These are phyloP conservation scores for Drosophila nasuta DNA, from an alignment of 1,140 invertebrate species.

Conservation along the genomic window DNA sequence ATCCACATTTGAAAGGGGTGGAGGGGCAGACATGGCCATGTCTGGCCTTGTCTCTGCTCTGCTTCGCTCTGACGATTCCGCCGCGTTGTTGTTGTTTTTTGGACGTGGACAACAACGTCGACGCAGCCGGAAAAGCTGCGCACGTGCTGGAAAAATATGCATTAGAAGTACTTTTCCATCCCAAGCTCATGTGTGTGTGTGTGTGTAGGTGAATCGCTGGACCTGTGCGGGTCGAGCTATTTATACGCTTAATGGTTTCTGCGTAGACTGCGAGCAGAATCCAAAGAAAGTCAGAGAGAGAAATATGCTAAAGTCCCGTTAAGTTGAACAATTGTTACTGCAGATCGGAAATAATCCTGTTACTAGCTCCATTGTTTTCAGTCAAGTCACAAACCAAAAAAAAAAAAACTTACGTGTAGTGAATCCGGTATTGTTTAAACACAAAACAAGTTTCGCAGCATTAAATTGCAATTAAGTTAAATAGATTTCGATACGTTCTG, in stretches of 20 bases:
- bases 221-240: slow-evolving; percentile 42
- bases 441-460: slow-evolving; percentile 13
- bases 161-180: slow-evolving; percentile 47
- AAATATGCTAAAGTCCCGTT: slow-evolving; percentile 32
- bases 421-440: slow-evolving; percentile 12
- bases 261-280: slow-evolving; percentile 34
- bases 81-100: slow-evolving; percentile 25
- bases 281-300: slow-evolving; percentile 40
- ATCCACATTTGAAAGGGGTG: neutral
- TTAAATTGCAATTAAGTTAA: slow-evolving; percentile 25
- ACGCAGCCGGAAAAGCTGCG: slow-evolving; percentile 76
- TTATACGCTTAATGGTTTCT: slow-evolving; percentile 51
- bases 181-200: neutral
- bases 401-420: neutral
- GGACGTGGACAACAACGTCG: slow-evolving; percentile 31
- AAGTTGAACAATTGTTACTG: slow-evolving; percentile 14
- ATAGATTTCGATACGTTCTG: slow-evolving; percentile 11
- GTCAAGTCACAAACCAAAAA: neutral
- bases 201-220: slow-evolving; percentile 12
- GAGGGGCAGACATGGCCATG: neutral
- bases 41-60: slow-evolving; percentile 36
- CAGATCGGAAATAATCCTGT: slow-evolving; percentile 24
- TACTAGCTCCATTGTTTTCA: slow-evolving; percentile 1
- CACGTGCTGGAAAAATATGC: slow-evolving; percentile 82
- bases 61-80: slow-evolving; percentile 44